Conservation (phyloP, 2,797 vertebrate genomes). For the Anolis apletophallus region DNA sequence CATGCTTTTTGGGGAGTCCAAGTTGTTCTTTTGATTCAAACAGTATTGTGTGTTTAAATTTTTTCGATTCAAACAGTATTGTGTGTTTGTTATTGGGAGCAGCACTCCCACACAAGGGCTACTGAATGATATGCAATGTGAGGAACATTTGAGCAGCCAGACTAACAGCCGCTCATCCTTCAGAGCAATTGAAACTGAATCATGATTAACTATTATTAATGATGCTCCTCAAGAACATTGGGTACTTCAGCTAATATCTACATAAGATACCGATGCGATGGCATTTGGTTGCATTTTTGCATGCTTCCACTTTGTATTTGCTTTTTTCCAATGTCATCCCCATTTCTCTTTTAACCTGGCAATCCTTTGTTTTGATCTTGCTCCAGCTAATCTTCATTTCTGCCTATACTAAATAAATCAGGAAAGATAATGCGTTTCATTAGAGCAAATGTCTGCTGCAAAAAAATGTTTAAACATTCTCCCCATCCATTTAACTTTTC, state of each 20-base stretch:
- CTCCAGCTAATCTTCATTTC: neutral
- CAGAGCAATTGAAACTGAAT: too few species aligned
- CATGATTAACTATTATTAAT: too few species aligned
- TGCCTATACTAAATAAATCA: neutral
- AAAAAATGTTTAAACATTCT: neutral
- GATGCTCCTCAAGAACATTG: too few species aligned
- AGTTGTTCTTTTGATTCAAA: too few species aligned
- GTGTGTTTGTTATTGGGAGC: too few species aligned
- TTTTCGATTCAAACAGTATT: too few species aligned
- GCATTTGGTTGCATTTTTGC: neutral
- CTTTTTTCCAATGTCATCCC: conserved; percentile 1
- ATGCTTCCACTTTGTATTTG: conserved; percentile 9
- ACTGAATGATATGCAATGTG: too few species aligned
- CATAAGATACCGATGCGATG: neutral
- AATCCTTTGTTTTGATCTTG: conserved; percentile 22
- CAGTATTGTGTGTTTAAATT: too few species aligned
- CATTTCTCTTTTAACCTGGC: conserved; percentile 23
- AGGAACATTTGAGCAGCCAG: too few species aligned
- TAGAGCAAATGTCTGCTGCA: neutral
- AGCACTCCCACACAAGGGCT: too few species aligned
- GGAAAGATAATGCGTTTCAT: neutral
- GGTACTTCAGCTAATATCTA: neutral
- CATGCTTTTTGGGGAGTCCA: too few species aligned
- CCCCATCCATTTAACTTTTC: neutral
- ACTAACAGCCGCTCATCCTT: too few species aligned